Conservation (phyloP, 2,888 invertebrate genomes). For the Pollenia angustigena region DNA sequence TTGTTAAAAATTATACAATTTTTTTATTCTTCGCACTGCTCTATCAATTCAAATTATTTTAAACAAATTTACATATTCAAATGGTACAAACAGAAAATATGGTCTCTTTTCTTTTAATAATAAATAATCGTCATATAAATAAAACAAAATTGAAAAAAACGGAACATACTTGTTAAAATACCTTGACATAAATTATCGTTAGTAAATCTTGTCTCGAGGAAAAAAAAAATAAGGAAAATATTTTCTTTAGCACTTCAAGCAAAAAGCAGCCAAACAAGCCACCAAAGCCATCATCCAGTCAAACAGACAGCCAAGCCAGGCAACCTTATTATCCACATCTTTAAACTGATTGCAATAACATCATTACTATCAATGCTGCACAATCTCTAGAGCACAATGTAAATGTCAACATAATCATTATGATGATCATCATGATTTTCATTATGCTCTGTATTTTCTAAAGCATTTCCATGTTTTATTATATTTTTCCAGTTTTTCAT, state of each 20-base stretch:
- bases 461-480: conserved; percentile 5
- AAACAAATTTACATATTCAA: conserved; percentile 37
- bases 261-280: conserved; percentile 8
- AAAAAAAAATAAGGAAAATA: conserved; percentile 65
- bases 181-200: conserved; percentile 73
- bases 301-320: conserved; percentile 45
- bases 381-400: conserved; percentile 1
- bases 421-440: conserved; percentile 14
- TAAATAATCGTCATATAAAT: conserved; percentile 58
- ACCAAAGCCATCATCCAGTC: conserved; percentile 11
- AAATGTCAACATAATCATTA: conserved; percentile 50
- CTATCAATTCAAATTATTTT: conserved; percentile 6
- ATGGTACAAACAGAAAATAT: conserved; percentile 20
- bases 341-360: conserved; percentile 50
- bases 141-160: background rate
- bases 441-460: background rate
- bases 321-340: conserved; percentile 62
- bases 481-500: background rate
- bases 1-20: background rate
- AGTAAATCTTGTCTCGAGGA: conserved; percentile 65
- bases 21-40: background rate
- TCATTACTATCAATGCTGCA: conserved; percentile 36
- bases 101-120: conserved; percentile 29
- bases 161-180: conserved; percentile 65
- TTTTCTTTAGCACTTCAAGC: conserved; percentile 66